Evolutionary conservation across 2,113 vertebrate genomes (phyloP).

Genomic region (Carlito syrichta): DNA sequence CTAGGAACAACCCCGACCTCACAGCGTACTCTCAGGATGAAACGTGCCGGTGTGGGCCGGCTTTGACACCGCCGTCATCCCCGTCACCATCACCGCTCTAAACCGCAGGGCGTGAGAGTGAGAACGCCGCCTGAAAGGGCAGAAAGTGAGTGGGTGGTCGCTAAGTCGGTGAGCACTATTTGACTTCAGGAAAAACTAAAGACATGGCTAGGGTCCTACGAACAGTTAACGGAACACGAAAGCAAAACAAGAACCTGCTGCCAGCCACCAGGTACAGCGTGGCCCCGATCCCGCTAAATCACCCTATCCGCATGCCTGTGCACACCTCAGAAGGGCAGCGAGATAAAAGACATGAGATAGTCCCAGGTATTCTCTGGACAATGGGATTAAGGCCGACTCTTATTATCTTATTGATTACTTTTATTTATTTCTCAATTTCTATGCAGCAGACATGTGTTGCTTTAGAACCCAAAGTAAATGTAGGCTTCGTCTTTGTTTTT

Average conservation of each 20-base stretch:
- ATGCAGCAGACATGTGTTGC: background rate
- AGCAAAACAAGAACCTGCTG: background rate
- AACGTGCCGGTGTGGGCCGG: no score
- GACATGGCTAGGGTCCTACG: background rate
- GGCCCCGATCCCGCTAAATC: background rate
- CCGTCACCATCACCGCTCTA: background rate
- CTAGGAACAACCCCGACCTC: background rate
- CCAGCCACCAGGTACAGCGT: background rate
- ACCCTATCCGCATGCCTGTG: accelerated
- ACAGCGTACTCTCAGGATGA: background rate
- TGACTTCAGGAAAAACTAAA: background rate
- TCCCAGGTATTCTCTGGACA: background rate
- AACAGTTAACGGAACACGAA: background rate
- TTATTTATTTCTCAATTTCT: background rate
- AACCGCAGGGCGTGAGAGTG: background rate
- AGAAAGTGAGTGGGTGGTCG: background rate
- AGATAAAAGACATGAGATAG: background rate
- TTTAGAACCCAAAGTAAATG: slow-evolving; percentile 21
- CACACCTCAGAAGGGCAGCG: background rate
- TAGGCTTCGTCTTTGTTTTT: background rate
- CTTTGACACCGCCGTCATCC: no score
- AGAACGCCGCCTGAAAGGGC: background rate
- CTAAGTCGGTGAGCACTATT: background rate
- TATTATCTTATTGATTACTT: background rate
- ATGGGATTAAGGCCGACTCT: background rate